Percentiles rank a stretch among this genome's conserved stretches.
Conservation (phyloP, 2,888 invertebrate genomes). For the Drosophila mimica region DNA sequence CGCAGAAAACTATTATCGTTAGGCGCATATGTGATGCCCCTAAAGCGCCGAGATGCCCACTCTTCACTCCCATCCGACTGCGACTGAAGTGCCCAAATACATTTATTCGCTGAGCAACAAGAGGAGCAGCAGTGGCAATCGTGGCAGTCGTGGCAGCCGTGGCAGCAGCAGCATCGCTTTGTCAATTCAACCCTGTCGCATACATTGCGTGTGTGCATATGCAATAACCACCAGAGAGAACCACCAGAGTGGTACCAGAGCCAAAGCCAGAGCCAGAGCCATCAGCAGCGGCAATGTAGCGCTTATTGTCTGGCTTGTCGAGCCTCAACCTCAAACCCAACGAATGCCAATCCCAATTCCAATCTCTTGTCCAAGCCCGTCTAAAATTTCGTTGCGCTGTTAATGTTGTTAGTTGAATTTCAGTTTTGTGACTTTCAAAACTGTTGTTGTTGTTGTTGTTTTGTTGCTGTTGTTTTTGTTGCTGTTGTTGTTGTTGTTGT, state of each 20-base stretch:
- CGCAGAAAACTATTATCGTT: conserved; percentile 85
- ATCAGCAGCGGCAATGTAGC: conserved; percentile 50
- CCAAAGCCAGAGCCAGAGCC: conserved; percentile 10
- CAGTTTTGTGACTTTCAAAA: conserved; percentile 77
- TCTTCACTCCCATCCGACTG: conserved; percentile 41
- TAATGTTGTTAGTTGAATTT: conserved; percentile 83
- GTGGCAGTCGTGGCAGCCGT: conserved; percentile 15
- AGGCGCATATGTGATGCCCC: conserved; percentile 83
- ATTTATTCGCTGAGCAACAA: conserved; percentile 20
- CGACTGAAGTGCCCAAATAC: conserved; percentile 74
- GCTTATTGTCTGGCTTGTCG: conserved; percentile 68
- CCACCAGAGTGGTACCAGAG: not conserved
- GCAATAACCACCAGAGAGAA: conserved; percentile 60
- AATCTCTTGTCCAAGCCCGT: conserved; percentile 27
- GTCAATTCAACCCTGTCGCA: conserved; percentile 64
- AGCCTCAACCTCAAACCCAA: conserved; percentile 5
- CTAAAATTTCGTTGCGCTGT: conserved; percentile 75
- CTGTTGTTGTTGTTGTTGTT: conserved; percentile 39
- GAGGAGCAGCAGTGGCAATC: conserved; percentile 14
- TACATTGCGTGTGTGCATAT: conserved; percentile 53
- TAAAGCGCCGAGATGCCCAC: conserved; percentile 53
- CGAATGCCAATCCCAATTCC: conserved; percentile 10
- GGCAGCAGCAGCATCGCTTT: conserved; percentile 43
- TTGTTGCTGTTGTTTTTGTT: not conserved
- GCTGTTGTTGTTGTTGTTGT: not conserved